phyloP scores from a whole-genome alignment of 2,113 vertebrate genomes.

The Bagarius yarrelli region DNA sequence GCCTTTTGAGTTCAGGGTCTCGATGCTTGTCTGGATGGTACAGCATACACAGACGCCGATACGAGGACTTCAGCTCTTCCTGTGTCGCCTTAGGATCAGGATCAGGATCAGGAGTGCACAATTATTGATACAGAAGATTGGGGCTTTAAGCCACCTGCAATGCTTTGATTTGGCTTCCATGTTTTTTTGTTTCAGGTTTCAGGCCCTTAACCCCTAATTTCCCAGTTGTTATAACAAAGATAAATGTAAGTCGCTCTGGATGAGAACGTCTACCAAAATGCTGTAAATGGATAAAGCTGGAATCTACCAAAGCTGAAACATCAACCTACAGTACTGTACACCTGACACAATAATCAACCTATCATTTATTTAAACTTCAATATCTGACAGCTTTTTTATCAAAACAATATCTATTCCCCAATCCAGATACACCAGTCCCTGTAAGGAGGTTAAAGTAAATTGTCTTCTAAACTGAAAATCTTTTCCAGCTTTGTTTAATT shows the following conservation, averaged over 20 bases:
- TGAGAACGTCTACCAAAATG: no score
- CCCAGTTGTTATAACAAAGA: no score
- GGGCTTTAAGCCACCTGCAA: no score
- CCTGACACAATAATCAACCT: no score
- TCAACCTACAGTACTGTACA: no score
- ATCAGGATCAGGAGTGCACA: neutral
- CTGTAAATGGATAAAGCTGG: no score
- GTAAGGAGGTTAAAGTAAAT: neutral
- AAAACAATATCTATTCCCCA: neutral
- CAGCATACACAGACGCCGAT: constrained; percentile 92
- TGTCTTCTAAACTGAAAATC: neutral
- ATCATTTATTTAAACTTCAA: neutral
- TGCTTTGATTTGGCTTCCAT: no score
- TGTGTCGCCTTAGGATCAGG: constrained; percentile 77
- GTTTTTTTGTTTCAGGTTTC: no score
- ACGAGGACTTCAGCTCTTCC: constrained; percentile 91
- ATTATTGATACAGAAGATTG: no score
- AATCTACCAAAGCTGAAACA: no score
- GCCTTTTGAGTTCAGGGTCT: constrained; percentile 86
- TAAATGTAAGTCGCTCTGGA: no score
- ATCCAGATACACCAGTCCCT: neutral
- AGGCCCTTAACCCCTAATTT: no score
- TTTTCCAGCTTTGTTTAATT: neutral
- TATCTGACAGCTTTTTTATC: neutral
- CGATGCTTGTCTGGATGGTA: constrained; percentile 98